Percentiles rank a stretch among this genome's conserved stretches.
phyloP scores from a whole-genome alignment of 2,888 invertebrate species.

The Stenchaetothrips biformis region DNA sequence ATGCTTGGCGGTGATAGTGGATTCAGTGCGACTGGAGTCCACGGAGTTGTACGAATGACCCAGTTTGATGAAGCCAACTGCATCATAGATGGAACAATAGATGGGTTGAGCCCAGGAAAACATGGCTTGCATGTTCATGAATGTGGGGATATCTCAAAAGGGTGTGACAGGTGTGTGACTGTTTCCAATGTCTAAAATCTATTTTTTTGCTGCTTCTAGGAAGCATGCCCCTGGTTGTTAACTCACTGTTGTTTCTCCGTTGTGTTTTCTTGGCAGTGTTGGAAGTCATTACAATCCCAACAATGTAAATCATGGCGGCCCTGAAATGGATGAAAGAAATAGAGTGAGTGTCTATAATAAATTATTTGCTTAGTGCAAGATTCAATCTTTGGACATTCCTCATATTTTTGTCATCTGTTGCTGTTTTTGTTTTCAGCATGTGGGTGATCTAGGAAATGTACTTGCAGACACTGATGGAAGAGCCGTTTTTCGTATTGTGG shows the following conservation, averaged over 20 bases:
- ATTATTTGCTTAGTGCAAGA: too few relatives aligned
- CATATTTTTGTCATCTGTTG: not conserved
- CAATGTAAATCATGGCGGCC: conserved; percentile 51
- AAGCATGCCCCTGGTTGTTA: not conserved
- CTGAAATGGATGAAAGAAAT: conserved; percentile 45
- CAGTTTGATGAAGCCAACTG: conserved; percentile 56
- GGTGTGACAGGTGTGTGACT: conserved; percentile 50
- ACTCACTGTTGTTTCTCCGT: not conserved
- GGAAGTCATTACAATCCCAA: conserved; percentile 59
- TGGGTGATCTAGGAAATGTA: conserved; percentile 64
- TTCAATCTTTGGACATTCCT: not conserved
- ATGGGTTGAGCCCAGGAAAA: conserved; percentile 64
- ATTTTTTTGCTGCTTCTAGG: not conserved
- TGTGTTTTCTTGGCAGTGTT: conserved; percentile 45
- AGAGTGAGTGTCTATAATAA: conserved; percentile 43
- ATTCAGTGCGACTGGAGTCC: conserved; percentile 49
- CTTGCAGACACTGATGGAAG: conserved; percentile 57
- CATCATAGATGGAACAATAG: conserved; percentile 78
- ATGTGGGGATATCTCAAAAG: conserved; percentile 66
- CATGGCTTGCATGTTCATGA: conserved; percentile 62
- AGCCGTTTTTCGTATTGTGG: conserved; percentile 60
- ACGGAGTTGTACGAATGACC: conserved; percentile 74
- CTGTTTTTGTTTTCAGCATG: conserved; percentile 44
- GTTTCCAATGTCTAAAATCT: not conserved
- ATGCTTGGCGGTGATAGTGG: conserved; percentile 52